Percentiles rank a stretch among this genome's conserved stretches.
phyloP scores from a whole-genome alignment of 92 coral and sea anemone species.

The Desmophyllum pertusum region DNA sequence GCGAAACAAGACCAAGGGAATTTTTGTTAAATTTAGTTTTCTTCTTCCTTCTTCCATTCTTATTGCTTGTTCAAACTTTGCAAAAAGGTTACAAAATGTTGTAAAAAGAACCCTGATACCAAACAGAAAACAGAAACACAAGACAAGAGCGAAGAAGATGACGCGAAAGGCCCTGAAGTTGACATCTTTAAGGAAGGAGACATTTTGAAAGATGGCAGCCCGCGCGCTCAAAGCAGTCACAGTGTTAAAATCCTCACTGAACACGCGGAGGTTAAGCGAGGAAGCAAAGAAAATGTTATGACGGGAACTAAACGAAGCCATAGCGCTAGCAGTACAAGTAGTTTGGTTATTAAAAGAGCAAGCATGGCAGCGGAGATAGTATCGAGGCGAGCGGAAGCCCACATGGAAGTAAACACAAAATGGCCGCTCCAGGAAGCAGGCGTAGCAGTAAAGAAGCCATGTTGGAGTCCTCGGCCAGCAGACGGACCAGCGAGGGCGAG shows the following conservation, averaged over 20 bases:
- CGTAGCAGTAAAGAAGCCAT: not conserved
- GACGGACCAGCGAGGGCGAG: not conserved
- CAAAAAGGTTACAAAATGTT: slow-evolving; percentile 7
- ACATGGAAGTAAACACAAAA: not conserved
- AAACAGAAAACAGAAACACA: slow-evolving; percentile 10
- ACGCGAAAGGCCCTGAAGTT: slow-evolving; percentile 10
- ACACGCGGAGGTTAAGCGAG: not conserved
- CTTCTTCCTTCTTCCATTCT: slow-evolving; percentile 75
- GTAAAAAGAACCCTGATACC: not conserved
- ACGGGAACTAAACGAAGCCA: not conserved
- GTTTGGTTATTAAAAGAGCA: slow-evolving; percentile 18
- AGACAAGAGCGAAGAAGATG: not conserved
- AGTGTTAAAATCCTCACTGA: not conserved
- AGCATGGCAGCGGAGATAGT: slow-evolving; percentile 9
- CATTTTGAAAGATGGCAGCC: slow-evolving; percentile 15
- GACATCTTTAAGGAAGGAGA: slow-evolving; percentile 13
- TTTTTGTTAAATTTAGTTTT: slow-evolving; percentile 82
- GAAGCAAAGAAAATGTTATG: slow-evolving; percentile 18
- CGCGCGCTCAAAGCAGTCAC: not conserved
- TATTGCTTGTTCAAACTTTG: slow-evolving; percentile 32
- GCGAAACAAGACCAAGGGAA: slow-evolving; percentile 80
- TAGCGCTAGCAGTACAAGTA: slow-evolving; percentile 11
- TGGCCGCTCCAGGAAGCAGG: not conserved
- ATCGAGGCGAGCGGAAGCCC: not conserved
- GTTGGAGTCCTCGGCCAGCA: not conserved